Conservation (phyloP, 1,140 invertebrate species). For the Philotrypesis tridentata region DNA sequence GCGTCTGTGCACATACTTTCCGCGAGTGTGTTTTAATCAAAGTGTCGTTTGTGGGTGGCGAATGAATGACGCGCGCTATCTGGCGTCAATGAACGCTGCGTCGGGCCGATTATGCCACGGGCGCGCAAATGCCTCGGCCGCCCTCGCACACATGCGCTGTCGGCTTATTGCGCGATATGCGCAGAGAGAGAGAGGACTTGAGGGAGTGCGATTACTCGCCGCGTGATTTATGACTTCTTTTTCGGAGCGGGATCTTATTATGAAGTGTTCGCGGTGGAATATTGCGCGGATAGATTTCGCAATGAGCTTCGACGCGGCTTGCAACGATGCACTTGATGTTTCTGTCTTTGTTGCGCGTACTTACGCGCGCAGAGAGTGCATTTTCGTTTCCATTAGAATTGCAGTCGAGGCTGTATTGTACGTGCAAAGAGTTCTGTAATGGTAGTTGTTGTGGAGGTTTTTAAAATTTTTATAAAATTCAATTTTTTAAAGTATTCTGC, state of each 20-base stretch:
- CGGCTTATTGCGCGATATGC: background rate
- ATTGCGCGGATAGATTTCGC: background rate
- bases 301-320: background rate
- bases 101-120: background rate
- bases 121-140: background rate
- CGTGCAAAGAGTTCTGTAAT: no score
- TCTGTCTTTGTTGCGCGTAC: background rate
- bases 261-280: background rate
- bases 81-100: conserved; percentile 12
- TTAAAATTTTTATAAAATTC: no score
- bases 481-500: background rate
- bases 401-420: no score
- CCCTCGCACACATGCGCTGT: conserved; percentile 12
- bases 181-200: background rate
- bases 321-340: background rate
- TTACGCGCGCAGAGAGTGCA: background rate
- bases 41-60: conserved; percentile 33
- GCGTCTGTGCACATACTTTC: conserved; percentile 3
- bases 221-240: background rate
- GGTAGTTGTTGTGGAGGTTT: background rate
- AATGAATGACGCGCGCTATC: conserved; percentile 22
- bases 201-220: background rate
- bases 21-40: conserved; percentile 35
- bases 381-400: background rate
- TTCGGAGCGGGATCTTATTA: background rate